phyloP scores from a whole-genome alignment of 2,888 invertebrate genomes.

The Hyalella azteca region DNA sequence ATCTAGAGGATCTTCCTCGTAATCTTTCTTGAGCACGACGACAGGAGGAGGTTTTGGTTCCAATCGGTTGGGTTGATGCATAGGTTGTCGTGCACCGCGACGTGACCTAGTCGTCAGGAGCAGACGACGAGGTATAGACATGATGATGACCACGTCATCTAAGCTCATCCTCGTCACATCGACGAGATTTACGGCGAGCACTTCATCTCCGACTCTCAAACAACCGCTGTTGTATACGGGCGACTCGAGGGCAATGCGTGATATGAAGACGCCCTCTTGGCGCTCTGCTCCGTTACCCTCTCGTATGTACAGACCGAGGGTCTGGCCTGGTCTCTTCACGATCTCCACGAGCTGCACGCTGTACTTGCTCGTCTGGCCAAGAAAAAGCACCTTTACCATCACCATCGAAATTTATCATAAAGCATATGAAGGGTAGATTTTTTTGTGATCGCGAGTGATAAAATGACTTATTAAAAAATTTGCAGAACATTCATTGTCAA shows the following conservation, averaged over 20 bases:
- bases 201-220: slow-evolving; percentile 95
- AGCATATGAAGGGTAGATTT: too few relatives aligned
- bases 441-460: too few relatives aligned
- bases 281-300: slow-evolving; percentile 98
- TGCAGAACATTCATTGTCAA: too few relatives aligned
- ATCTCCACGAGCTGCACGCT: slow-evolving; percentile 82
- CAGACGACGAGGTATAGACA: slow-evolving; percentile 96
- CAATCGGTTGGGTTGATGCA: slow-evolving; percentile 62
- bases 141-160: slow-evolving; percentile 98
- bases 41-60: slow-evolving; percentile 85
- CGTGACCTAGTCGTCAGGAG: slow-evolving; percentile 87
- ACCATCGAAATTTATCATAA: too few relatives aligned
- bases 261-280: slow-evolving; percentile 97
- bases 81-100: slow-evolving; percentile 59
- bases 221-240: slow-evolving; percentile 97
- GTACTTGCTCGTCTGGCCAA: slow-evolving; percentile 52
- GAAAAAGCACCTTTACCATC: slow-evolving; percentile 18
- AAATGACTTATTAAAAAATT: too few relatives aligned
- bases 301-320: slow-evolving; percentile 94
- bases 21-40: slow-evolving; percentile 84
- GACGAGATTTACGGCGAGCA: slow-evolving; percentile 95
- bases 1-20: slow-evolving; percentile 74
- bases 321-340: slow-evolving; percentile 98
- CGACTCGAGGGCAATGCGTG: slow-evolving; percentile 91
- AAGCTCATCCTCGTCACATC: slow-evolving; percentile 97